Evolutionary conservation across 2,888 invertebrate genomes (phyloP), one percentile per base, ranked within the genome.

Genomic region (Drosophila pegasa): DNA sequence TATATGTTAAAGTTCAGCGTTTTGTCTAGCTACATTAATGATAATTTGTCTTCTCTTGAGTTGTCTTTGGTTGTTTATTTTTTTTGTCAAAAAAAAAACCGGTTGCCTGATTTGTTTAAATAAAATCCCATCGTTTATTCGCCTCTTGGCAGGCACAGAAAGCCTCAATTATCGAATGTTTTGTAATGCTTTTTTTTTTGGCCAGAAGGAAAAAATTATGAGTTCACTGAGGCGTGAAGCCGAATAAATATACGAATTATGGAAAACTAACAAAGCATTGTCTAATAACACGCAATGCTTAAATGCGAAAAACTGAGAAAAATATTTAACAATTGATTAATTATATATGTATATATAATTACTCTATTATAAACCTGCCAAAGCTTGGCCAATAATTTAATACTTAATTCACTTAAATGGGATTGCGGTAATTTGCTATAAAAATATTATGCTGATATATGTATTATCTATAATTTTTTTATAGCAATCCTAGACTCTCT

Each of bases 1-100:
- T 85, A 83, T 83, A 83, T 83, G 85, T 57, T 82, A 83, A 85
- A 85, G 83, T 83, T 83, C 80, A 85, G 60, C 70, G 62, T 71
- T 66, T 66, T 52, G 43, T 43, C 61, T 64, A 50, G 51, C 57
- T 7, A 31, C 54, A 59, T 58, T 38, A 54, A 51, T 54, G 48
- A 29, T 62, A 29, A 51, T 56, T 33, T 61, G 66, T 33, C 47
- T 37, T 63, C 50, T 50, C n/a, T 68, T 60, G n/a, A n/a, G n/a
- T n/a, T n/a, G 50, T 35, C 50, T 68, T 60, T 67, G 51, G 52
- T 65, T 70, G 33, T 67, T 70, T 59, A 54, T 16, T 35, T 33
- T 48, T 16, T 35, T 33, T 48, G 33, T 33, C 33, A 48, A 33
- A 22, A 47, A 47, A 65, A 78, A 84, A 82, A 84, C 85, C 83